Percentiles rank a stretch among this genome's conserved stretches.
Evolutionary conservation across 2,113 vertebrate species (phyloP).

Genomic region (Malurus melanocephalus): DNA sequence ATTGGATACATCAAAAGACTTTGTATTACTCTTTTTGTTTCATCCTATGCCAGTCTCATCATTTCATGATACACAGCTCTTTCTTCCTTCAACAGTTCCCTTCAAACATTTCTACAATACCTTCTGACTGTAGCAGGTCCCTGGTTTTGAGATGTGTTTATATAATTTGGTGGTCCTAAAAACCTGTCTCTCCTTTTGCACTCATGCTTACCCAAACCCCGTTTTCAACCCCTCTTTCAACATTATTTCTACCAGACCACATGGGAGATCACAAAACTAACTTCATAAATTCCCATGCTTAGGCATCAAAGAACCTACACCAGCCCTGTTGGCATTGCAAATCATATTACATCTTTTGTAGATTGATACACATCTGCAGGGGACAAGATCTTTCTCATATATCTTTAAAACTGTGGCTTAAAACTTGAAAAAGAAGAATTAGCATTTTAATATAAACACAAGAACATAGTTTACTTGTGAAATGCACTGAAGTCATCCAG

Average conservation of each 20-base stretch:
- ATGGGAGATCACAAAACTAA: slow-evolving; percentile 18
- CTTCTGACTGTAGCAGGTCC: not conserved
- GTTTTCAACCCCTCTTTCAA: slow-evolving; percentile 8
- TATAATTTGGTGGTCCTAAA: not conserved
- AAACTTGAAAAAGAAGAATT: slow-evolving; percentile 47
- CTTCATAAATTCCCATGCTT: slow-evolving; percentile 18
- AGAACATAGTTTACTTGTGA: not conserved
- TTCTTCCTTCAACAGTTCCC: not conserved
- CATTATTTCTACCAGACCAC: slow-evolving; percentile 39
- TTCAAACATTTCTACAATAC: not conserved
- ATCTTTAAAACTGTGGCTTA: slow-evolving; percentile 41
- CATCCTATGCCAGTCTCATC: not conserved
- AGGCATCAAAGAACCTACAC: slow-evolving; percentile 35
- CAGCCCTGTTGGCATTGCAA: not conserved
- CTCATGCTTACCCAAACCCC: slow-evolving; percentile 18
- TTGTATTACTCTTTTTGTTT: not conserved
- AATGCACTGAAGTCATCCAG: slow-evolving; percentile 13
- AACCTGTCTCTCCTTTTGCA: slow-evolving; percentile 33
- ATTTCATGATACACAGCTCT: not conserved
- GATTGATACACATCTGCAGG: slow-evolving; percentile 31
- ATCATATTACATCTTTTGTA: not conserved
- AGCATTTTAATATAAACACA: slow-evolving; percentile 28
- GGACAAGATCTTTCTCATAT: slow-evolving; percentile 11
- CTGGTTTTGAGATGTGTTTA: not conserved
- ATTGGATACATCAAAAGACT: not conserved